These are phyloP conservation scores for Rhynchophorus ferrugineus DNA, from an alignment of 1,140 invertebrate genomes.

Conservation along the genomic window DNA sequence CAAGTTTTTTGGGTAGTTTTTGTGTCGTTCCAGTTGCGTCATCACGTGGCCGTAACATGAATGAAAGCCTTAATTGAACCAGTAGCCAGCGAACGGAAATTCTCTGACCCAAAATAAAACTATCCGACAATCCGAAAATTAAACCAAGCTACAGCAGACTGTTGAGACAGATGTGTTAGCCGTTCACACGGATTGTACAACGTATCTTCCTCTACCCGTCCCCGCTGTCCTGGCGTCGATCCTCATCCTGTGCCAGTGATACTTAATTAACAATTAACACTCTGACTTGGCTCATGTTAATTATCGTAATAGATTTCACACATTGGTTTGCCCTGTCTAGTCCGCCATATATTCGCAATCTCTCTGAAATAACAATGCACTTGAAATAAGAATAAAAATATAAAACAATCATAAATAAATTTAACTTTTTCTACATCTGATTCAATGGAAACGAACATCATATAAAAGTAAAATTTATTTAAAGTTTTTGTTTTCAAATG, in stretches of 20 bases:
- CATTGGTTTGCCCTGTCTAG: not conserved
- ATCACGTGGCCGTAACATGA: too few relatives aligned
- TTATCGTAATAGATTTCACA: constrained; percentile 4
- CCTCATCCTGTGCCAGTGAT: not conserved
- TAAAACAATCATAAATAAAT: too few relatives aligned
- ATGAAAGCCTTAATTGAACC: not conserved
- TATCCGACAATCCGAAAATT: constrained; percentile 1
- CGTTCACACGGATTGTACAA: constrained; percentile 4
- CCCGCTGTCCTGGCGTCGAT: not conserved
- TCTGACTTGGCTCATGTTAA: constrained; percentile 1
- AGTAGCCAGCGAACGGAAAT: not conserved
- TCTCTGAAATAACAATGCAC: too few relatives aligned
- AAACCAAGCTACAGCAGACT: not conserved
- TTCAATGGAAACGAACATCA: too few relatives aligned
- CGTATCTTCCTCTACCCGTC: too few relatives aligned
- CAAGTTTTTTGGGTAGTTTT: too few relatives aligned
- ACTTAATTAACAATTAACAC: constrained; percentile 4
- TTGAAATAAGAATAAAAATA: too few relatives aligned
- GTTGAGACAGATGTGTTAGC: constrained; percentile 1
- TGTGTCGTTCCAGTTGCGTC: too few relatives aligned
- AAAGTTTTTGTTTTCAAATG: too few relatives aligned
- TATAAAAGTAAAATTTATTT: too few relatives aligned
- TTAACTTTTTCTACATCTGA: too few relatives aligned
- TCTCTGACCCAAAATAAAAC: constrained; percentile 3
- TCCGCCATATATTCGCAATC: too few relatives aligned